Base-by-base conservation (phyloP, 2,797 vertebrate species). In the Falco berigora region DNA sequence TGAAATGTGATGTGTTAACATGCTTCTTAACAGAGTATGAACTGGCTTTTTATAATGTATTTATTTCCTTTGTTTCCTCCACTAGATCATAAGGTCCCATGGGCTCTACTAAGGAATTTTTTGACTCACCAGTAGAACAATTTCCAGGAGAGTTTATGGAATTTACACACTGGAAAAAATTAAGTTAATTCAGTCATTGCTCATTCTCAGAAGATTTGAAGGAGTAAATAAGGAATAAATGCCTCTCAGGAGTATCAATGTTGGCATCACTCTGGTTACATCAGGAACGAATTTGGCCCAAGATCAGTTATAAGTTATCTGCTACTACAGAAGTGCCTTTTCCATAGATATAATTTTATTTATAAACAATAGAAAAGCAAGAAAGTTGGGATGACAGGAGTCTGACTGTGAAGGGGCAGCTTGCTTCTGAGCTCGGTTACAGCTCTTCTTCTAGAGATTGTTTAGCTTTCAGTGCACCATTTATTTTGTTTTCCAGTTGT, bases 101-200 rank as follows among this genome's bases (percentile, higher is more conserved):
- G 56, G 77, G 94, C 17, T 89, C 59, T 63, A 55, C 87, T 72
- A 68, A 93, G 72, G 71, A 77, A 68, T 66, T 77, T 59, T 50
- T 96, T 97, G 96, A 94, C 56, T 96, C 94, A 96, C 75, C 49
- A 68, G 68, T 36, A 44, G 88, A 85, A 63, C 88, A 91, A 52
- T 92, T 92, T 96, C 78, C 89, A 96, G 91, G 68, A 74, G 75
- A 61, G 78, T 92, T 90, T 91, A 85, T 59, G 64, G 88, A 97
- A 88, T 95, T 94, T 83, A 77, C 86, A 92, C 64, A 4, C 49
- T 87, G 94, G 62, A 95, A 95, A 68, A 85, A 96, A 95, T 92
- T 63, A 92, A 77, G 74, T 92, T 96, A 95, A 95, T 96, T 93
- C 86, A 71, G 66, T 88, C 61, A 24, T 94, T 91, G 66, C 88